Conservation (phyloP, 1,140 invertebrate genomes). For the Eulimnadia texana region DNA sequence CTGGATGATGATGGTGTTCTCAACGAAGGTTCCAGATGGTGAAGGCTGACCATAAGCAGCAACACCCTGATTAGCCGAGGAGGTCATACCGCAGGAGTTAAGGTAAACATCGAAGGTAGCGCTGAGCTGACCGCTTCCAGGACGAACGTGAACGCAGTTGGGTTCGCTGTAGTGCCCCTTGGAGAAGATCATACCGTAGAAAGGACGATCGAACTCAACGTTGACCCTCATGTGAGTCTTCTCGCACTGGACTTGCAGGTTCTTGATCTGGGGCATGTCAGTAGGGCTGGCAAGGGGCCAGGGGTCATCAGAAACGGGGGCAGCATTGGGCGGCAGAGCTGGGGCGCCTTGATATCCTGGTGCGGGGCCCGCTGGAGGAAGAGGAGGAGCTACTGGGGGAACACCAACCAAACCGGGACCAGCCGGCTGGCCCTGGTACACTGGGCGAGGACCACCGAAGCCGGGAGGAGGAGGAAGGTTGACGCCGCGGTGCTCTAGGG, state of each 20-base stretch:
- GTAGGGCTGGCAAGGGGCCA: conserved; percentile 61
- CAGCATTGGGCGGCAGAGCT: conserved; percentile 29
- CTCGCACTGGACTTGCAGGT: conserved; percentile 85
- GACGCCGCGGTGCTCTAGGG: conserved; percentile 56
- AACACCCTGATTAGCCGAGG: conserved; percentile 49
- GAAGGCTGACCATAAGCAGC: conserved; percentile 50
- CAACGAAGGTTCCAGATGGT: conserved; percentile 77
- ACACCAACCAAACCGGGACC: neutral
- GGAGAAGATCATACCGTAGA: conserved; percentile 91
- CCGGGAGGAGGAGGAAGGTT: conserved; percentile 47
- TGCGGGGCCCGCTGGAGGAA: conserved; percentile 39
- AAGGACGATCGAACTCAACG: conserved; percentile 85
- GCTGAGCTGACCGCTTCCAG: conserved; percentile 71
- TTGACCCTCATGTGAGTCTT: conserved; percentile 90
- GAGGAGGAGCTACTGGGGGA: conserved; percentile 2
- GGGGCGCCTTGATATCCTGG: neutral
- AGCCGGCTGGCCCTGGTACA: neutral
- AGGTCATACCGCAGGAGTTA: conserved; percentile 79
- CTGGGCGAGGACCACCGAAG: neutral
- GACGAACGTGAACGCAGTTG: conserved; percentile 78
- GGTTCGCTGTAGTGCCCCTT: conserved; percentile 69
- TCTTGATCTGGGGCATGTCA: conserved; percentile 79
- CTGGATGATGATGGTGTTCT: conserved; percentile 89
- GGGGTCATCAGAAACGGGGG: conserved; percentile 43
- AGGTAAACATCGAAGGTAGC: conserved; percentile 84